These are phyloP conservation scores for Rhinopomastus cyanomelas DNA, from an alignment of 2,113 vertebrate genomes.

Conservation along the genomic window DNA sequence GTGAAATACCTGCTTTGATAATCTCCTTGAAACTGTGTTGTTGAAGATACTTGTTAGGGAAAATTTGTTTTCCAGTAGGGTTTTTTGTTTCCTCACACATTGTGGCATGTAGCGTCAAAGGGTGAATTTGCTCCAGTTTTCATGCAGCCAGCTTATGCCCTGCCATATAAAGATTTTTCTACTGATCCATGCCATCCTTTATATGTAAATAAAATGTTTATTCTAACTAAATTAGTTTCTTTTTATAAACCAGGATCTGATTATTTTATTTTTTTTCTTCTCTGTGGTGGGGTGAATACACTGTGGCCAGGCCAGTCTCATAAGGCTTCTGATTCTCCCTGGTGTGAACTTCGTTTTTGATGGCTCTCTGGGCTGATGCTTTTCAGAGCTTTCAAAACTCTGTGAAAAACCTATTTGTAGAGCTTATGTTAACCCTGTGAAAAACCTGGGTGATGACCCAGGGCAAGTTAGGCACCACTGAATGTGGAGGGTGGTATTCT, in stretches of 20 bases:
- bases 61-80: neutral
- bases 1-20: neutral
- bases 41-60: neutral
- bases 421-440: constrained; percentile 2
- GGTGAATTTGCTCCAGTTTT: neutral
- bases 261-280: neutral
- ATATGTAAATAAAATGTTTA: neutral
- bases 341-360: neutral
- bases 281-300: neutral
- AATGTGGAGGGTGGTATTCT: neutral
- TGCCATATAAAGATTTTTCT: neutral
- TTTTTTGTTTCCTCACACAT: neutral
- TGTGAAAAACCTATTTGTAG: neutral
- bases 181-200: neutral
- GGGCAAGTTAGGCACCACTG: neutral
- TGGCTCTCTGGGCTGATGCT: neutral
- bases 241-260: neutral
- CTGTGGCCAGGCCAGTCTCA: neutral
- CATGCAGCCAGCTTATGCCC: neutral
- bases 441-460: neutral
- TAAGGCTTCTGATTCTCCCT: neutral
- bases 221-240: neutral
- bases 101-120: neutral
- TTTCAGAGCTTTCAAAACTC: constrained; percentile 11
- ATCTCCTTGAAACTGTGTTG: neutral